Percentiles rank a stretch among this genome's conserved stretches.
Evolutionary conservation across 1,140 invertebrate species (phyloP).

Genomic region (Glossosoma conforme): DNA sequence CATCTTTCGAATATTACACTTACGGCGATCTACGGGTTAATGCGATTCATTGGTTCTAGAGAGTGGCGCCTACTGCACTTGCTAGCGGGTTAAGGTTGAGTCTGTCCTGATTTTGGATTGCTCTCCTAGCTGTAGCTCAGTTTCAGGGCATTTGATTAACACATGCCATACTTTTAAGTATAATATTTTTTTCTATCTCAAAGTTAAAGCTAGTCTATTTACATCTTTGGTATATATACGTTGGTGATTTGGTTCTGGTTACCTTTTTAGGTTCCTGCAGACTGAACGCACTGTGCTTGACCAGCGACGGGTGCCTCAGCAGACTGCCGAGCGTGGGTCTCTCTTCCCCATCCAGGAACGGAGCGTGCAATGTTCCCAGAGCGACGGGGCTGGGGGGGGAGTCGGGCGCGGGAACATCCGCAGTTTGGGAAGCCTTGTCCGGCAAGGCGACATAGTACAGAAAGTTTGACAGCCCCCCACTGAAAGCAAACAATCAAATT

Average conservation of each 20-base stretch:
- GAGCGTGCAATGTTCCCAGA: not conserved
- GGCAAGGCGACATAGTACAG: slow-evolving; percentile 75
- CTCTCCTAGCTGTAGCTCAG: no score
- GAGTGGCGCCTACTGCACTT: no score
- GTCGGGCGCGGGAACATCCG: not conserved
- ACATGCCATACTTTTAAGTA: no score
- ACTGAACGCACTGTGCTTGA: slow-evolving; percentile 36
- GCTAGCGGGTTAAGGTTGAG: no score
- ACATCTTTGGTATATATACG: not conserved
- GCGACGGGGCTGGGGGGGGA: not conserved
- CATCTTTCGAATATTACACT: no score
- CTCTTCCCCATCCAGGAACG: slow-evolving; percentile 9
- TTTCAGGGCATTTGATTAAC: no score
- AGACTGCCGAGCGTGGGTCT: slow-evolving; percentile 26
- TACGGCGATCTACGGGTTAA: no score
- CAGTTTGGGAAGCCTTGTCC: slow-evolving; percentile 37
- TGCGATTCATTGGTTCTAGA: no score
- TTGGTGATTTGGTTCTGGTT: not conserved
- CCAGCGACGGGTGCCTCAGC: slow-evolving; percentile 33
- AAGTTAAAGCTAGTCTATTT: no score
- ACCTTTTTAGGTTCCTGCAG: slow-evolving; percentile 46
- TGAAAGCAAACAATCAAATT: slow-evolving; percentile 40
- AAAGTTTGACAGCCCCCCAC: slow-evolving; percentile 75
- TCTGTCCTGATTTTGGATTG: no score
- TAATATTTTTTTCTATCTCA: no score